A percentile compares a stretch with the other conserved stretches of the same genome.
phyloP scores from a whole-genome alignment of 2,113 vertebrate species.

The Carassius auratus region DNA sequence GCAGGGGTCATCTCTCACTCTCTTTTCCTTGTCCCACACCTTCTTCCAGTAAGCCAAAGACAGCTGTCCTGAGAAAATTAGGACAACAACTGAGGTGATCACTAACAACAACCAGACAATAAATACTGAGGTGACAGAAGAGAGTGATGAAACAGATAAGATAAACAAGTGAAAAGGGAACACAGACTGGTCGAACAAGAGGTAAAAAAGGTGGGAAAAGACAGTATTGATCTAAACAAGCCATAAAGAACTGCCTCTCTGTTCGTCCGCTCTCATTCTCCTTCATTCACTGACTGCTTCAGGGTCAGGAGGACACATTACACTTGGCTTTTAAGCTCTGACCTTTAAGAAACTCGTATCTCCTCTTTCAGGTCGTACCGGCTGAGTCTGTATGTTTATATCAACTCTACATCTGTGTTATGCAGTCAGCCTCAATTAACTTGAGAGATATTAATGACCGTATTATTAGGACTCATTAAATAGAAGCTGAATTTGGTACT shows the following conservation, averaged over 20 bases:
- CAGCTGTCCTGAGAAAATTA: background rate
- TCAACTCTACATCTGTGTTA: background rate
- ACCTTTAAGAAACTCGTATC: background rate
- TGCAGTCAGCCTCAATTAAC: background rate
- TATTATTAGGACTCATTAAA: background rate
- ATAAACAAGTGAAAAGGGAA: slow-evolving; percentile 35
- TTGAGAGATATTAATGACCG: background rate
- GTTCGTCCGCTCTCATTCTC: background rate
- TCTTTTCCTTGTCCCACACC: background rate
- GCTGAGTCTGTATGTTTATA: no score
- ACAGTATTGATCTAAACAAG: slow-evolving; percentile 19
- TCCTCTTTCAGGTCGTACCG: background rate
- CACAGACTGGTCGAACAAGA: background rate
- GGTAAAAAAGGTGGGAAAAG: background rate
- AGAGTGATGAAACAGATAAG: slow-evolving; percentile 28
- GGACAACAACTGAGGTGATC: background rate
- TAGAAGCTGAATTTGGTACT: background rate
- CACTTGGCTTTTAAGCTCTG: slow-evolving; percentile 11
- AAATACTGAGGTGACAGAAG: slow-evolving; percentile 17
- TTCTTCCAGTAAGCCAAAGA: background rate
- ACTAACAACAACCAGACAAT: background rate
- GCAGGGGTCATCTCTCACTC: background rate
- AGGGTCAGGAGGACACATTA: slow-evolving; percentile 19
- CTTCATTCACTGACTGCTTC: background rate
- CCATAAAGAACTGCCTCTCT: slow-evolving; percentile 5